phyloP scores from a whole-genome alignment of 2,888 invertebrate genomes.

The Xylota sylvarum region DNA sequence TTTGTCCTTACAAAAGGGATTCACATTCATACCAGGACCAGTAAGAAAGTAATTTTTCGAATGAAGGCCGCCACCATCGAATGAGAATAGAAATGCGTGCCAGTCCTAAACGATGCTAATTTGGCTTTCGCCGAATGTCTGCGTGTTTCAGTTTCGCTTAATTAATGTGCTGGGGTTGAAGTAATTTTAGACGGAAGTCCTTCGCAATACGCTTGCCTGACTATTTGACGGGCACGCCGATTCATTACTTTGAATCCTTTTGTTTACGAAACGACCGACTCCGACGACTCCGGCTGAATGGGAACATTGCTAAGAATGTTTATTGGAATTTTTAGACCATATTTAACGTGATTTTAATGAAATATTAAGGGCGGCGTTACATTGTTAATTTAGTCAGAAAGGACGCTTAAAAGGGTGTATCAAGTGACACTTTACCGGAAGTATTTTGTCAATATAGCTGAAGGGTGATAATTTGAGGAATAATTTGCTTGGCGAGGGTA shows the following conservation, averaged over 20 bases:
- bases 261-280: not conserved
- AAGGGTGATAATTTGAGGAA: conserved; percentile 6
- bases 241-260: conserved; percentile 45
- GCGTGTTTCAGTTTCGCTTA: conserved; percentile 57
- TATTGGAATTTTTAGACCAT: conserved; percentile 43
- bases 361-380: conserved; percentile 32
- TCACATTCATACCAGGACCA: not conserved
- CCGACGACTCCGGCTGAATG: no score
- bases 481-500: not conserved
- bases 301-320: conserved; percentile 19
- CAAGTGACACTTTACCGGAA: conserved; percentile 15
- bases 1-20: conserved; percentile 28
- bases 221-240: conserved; percentile 28
- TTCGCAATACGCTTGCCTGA: conserved; percentile 22
- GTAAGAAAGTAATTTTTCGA: not conserved
- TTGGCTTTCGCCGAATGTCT: conserved; percentile 58
- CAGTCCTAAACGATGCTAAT: conserved; percentile 52
- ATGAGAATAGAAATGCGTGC: conserved; percentile 50
- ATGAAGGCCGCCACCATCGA: no score
- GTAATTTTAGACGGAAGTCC: conserved; percentile 20
- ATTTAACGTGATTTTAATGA: conserved; percentile 69
- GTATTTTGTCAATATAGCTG: conserved; percentile 27
- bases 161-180: conserved; percentile 51
- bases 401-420: conserved; percentile 30
- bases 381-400: conserved; percentile 24